Evolutionary conservation across 2,113 vertebrate species (phyloP).

Genomic region (Microtus oregoni): DNA sequence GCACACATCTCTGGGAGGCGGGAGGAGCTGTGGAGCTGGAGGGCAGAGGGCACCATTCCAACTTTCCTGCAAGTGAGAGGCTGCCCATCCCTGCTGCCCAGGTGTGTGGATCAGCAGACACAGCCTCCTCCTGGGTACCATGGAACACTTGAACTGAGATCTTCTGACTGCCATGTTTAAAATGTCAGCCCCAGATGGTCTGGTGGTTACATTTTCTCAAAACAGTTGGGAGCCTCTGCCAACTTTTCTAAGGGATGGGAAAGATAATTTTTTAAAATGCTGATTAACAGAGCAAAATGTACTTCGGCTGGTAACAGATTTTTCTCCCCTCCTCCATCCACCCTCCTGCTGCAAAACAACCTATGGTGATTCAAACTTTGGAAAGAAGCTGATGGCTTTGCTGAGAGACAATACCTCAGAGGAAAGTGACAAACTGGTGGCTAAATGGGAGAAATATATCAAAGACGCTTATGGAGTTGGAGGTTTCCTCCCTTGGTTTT

Average conservation of each 20-base stretch:
- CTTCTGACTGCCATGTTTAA: conserved; percentile 82
- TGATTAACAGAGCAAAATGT: conserved; percentile 83
- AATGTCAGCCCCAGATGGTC: conserved; percentile 81
- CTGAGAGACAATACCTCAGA: not conserved
- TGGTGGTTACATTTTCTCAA: conserved; percentile 75
- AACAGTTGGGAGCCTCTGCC: conserved; percentile 73
- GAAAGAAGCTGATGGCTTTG: conserved; percentile 36
- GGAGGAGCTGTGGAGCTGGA: not conserved
- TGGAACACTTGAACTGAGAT: conserved; percentile 58
- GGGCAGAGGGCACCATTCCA: not conserved
- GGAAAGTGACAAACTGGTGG: not conserved
- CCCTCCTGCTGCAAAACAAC: conserved; percentile 73
- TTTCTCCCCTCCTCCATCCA: not conserved
- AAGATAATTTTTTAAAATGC: conserved; percentile 75
- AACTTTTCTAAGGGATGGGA: conserved; percentile 73
- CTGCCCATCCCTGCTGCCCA: not conserved
- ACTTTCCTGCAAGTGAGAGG: not conserved
- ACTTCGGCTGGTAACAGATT: conserved; percentile 82
- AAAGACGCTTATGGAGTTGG: not conserved
- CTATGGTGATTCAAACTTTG: conserved; percentile 63
- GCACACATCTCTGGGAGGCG: not conserved
- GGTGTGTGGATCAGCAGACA: not conserved
- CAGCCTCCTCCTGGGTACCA: not conserved
- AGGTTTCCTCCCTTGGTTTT: not conserved
- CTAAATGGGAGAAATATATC: not conserved